Conservation (phyloP, 2,888 invertebrate species). For the Villa cingulata region DNA sequence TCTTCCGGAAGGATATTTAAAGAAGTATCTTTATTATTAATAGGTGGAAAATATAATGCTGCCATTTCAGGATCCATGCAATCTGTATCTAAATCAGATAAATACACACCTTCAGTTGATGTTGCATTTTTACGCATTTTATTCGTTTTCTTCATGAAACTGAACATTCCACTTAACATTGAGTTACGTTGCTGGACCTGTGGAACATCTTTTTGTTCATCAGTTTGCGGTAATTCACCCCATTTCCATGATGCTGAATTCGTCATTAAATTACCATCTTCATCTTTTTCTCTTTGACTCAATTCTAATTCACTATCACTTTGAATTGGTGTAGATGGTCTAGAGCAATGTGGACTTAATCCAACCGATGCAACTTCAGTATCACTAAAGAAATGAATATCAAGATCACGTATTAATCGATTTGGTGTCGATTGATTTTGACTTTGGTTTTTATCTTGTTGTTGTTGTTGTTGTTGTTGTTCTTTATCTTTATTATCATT, state of each 20-base stretch:
- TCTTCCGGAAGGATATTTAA: slow-evolving; percentile 49
- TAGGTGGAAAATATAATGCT: slow-evolving; percentile 67
- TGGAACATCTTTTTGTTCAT: slow-evolving; percentile 22
- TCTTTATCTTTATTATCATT: neutral
- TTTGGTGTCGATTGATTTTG: slow-evolving; percentile 30
- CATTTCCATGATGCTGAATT: slow-evolving; percentile 61
- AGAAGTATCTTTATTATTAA: slow-evolving; percentile 14
- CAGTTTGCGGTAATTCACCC: slow-evolving; percentile 62
- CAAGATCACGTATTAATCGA: slow-evolving; percentile 41
- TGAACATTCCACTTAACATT: slow-evolving; percentile 82
- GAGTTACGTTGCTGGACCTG: slow-evolving; percentile 42
- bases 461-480: too few species aligned
- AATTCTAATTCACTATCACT: slow-evolving; percentile 91
- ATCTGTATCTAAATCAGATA: slow-evolving; percentile 81
- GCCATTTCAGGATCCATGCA: slow-evolving; percentile 86
- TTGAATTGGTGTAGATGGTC: slow-evolving; percentile 73
- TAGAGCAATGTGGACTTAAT: slow-evolving; percentile 39
- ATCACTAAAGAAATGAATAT: slow-evolving; percentile 86
- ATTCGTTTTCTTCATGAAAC: slow-evolving; percentile 73
- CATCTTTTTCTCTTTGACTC: slow-evolving; percentile 33
- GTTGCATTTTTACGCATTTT: slow-evolving; percentile 43
- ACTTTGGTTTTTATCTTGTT: too few species aligned
- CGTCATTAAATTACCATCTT: slow-evolving; percentile 20
- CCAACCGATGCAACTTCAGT: slow-evolving; percentile 65
- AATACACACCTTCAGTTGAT: slow-evolving; percentile 57